Conservation (phyloP, 2,888 invertebrate genomes). For the Temnothorax unifasciatus region DNA sequence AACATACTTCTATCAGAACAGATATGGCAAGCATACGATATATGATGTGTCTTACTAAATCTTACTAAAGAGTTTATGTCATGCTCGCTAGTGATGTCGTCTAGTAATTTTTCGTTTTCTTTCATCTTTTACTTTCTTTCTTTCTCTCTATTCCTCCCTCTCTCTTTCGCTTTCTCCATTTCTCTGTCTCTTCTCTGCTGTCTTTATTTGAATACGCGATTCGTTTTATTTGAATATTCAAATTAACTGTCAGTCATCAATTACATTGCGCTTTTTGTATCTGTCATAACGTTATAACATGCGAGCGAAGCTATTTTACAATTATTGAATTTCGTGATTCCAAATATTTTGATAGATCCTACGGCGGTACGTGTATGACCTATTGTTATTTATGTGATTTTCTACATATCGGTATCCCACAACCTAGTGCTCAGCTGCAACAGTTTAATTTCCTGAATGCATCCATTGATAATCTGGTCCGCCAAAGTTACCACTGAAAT, state of each 20-base stretch:
- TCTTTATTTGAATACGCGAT: conserved; percentile 35
- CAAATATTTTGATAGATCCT: conserved; percentile 8
- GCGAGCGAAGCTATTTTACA: background rate
- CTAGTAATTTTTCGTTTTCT: conserved; percentile 7
- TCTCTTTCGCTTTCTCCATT: background rate
- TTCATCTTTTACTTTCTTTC: background rate
- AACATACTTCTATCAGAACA: background rate
- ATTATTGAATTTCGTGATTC: conserved; percentile 16
- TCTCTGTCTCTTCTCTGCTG: background rate
- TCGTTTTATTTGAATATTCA: conserved; percentile 40
- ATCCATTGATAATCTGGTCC: background rate
- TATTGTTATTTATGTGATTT: conserved; percentile 21
- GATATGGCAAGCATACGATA: background rate
- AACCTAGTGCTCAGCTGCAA: background rate
- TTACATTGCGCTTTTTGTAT: conserved; percentile 21
- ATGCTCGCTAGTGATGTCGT: background rate
- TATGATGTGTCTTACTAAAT: background rate
- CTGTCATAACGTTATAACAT: background rate
- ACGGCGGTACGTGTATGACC: background rate
- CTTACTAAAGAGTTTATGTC: conserved; percentile 1
- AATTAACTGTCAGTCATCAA: conserved; percentile 44
- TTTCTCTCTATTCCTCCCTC: no score
- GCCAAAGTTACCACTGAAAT: background rate
- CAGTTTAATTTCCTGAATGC: conserved; percentile 38
- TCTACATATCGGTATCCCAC: background rate